These are phyloP conservation scores for Triplophysa bombifrons DNA, from an alignment of 2,797 vertebrate genomes.

Conservation along the genomic window DNA sequence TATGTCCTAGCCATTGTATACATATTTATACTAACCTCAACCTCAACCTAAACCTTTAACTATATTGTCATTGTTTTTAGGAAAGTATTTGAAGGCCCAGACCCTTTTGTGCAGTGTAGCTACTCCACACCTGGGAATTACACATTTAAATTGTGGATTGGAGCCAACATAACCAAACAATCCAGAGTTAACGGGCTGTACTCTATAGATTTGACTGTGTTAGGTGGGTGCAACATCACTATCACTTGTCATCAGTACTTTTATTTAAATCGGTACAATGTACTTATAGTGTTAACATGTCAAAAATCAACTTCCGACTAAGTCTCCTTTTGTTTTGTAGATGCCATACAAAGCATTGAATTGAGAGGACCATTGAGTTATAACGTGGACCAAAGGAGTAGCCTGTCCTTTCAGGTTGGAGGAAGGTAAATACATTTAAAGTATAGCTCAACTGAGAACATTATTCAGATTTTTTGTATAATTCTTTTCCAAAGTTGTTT, in stretches of 20 bases:
- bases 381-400: constrained; percentile 76
- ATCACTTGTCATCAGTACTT: not conserved
- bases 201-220: constrained; percentile 75
- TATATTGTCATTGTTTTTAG: constrained; percentile 62
- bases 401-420: constrained; percentile 78
- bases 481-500: too few relatives aligned
- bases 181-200: constrained; percentile 76
- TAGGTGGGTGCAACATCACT: constrained; percentile 67
- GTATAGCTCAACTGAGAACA: not conserved
- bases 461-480: not conserved
- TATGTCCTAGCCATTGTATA: too few relatives aligned
- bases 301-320: not conserved
- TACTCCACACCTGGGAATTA: constrained; percentile 77
- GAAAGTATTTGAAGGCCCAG: constrained; percentile 76
- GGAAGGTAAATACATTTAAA: constrained; percentile 81
- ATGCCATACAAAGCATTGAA: constrained; percentile 81
- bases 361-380: constrained; percentile 77
- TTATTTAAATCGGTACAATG: not conserved
- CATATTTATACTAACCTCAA: too few relatives aligned
- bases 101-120: constrained; percentile 76
- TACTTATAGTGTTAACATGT: not conserved
- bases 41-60: not conserved
- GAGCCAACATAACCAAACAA: constrained; percentile 67
- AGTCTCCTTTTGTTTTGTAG: constrained; percentile 67
- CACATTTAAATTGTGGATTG: constrained; percentile 76